Evolutionary conservation across 2,888 invertebrate genomes (phyloP).

Genomic region (Lasioglossum marginatum): DNA sequence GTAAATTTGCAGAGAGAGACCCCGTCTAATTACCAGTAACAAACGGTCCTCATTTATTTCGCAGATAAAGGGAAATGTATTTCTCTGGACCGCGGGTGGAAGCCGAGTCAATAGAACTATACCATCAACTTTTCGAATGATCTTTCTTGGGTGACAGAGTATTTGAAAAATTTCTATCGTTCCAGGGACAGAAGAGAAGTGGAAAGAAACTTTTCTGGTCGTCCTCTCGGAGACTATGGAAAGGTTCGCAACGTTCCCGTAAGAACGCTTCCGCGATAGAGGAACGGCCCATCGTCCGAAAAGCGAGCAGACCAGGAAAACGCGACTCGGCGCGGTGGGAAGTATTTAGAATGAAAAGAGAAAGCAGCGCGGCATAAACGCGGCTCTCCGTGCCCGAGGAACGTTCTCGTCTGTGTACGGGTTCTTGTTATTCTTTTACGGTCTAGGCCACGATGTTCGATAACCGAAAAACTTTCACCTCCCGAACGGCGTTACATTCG

Average conservation of each 20-base stretch:
- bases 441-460: conserved; percentile 81
- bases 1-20: not conserved
- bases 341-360: conserved; percentile 66
- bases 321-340: conserved; percentile 17
- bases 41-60: not conserved
- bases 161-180: not conserved
- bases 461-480: conserved; percentile 81
- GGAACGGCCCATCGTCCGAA: not conserved
- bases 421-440: conserved; percentile 72
- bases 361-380: conserved; percentile 63
- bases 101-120: not conserved
- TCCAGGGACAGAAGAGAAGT: not conserved
- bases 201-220: not conserved
- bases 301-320: conserved; percentile 25
- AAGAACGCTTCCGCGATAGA: not conserved
- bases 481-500: conserved; percentile 60
- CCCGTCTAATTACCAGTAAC: not conserved
- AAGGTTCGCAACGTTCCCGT: not conserved
- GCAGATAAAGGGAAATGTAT: not conserved
- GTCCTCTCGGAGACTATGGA: not conserved
- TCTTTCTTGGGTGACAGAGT: not conserved
- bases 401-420: conserved; percentile 45
- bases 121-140: not conserved
- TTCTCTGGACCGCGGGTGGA: not conserved
- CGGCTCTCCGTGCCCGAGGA: conserved; percentile 41